These are phyloP conservation scores for Tragelaphus eurycerus DNA, from an alignment of 2,797 vertebrate species.

Conservation along the genomic window DNA sequence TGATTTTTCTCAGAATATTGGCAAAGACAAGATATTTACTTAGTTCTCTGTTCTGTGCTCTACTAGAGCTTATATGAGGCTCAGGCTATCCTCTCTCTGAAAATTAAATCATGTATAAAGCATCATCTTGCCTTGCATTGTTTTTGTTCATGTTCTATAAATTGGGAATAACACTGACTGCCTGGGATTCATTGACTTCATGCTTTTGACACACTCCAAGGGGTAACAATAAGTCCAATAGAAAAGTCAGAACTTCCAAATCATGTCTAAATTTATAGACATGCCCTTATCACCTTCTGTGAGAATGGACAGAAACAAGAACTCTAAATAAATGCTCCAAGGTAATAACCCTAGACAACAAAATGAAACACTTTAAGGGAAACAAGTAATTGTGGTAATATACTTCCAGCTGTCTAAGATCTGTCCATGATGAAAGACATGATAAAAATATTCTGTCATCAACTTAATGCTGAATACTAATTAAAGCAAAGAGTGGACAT, in stretches of 20 bases:
- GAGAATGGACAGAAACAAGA: neutral
- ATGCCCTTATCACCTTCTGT: neutral
- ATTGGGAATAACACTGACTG: neutral
- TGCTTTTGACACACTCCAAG: neutral
- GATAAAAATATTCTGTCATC: slow-evolving; percentile 4
- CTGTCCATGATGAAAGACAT: neutral
- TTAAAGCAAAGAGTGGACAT: slow-evolving; percentile 1
- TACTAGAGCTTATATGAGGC: neutral
- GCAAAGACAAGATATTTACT: slow-evolving; percentile 10
- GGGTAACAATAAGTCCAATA: neutral
- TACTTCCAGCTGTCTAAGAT: neutral
- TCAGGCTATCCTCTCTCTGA: neutral
- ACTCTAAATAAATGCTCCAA: slow-evolving; percentile 13
- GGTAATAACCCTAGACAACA: slow-evolving; percentile 26
- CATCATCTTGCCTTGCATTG: neutral
- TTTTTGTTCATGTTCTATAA: neutral
- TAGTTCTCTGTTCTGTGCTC: neutral
- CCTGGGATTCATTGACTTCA: neutral
- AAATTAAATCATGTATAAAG: slow-evolving; percentile 11
- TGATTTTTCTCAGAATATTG: slow-evolving; percentile 40
- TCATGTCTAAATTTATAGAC: neutral
- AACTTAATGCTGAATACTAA: slow-evolving; percentile 25
- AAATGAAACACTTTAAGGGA: slow-evolving; percentile 34
- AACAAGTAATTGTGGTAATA: slow-evolving; percentile 3
- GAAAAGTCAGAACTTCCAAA: slow-evolving; percentile 34